Evolutionary conservation across 2,113 vertebrate species (phyloP).

Genomic region (Trachemys scripta): DNA sequence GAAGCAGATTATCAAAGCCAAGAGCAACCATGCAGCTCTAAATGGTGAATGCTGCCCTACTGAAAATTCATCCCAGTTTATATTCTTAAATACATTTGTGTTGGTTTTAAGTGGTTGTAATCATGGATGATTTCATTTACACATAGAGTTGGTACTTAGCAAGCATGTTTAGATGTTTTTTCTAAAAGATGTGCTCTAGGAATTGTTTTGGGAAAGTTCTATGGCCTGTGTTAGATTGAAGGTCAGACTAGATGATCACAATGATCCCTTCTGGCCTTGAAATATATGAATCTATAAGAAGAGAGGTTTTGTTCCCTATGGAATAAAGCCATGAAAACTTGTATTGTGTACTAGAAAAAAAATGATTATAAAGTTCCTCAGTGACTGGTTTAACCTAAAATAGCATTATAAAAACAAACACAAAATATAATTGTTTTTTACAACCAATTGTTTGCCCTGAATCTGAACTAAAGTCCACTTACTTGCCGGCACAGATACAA

Average conservation of each 20-base stretch:
- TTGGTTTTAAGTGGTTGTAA: slow-evolving; percentile 38
- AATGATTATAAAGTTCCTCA: neutral
- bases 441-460: neutral
- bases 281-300: too few species aligned
- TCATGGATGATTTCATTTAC: slow-evolving; percentile 61
- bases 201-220: neutral
- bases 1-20: neutral
- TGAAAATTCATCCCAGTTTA: slow-evolving; percentile 63
- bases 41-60: slow-evolving; percentile 39
- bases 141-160: neutral
- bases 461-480: neutral
- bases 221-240: neutral
- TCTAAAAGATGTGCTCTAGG: neutral
- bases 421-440: neutral
- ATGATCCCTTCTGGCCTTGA: neutral
- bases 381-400: slow-evolving; percentile 17
- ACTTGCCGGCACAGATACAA: neutral
- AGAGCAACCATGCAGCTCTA: accelerated
- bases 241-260: neutral
- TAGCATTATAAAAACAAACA: neutral
- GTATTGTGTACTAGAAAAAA: slow-evolving; percentile 43
- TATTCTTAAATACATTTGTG: slow-evolving; percentile 69
- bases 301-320: neutral
- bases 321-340: slow-evolving; percentile 54
- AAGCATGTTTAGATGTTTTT: neutral